Base-by-base conservation (phyloP, 2,113 vertebrate species). In the Crypturellus undulatus region DNA sequence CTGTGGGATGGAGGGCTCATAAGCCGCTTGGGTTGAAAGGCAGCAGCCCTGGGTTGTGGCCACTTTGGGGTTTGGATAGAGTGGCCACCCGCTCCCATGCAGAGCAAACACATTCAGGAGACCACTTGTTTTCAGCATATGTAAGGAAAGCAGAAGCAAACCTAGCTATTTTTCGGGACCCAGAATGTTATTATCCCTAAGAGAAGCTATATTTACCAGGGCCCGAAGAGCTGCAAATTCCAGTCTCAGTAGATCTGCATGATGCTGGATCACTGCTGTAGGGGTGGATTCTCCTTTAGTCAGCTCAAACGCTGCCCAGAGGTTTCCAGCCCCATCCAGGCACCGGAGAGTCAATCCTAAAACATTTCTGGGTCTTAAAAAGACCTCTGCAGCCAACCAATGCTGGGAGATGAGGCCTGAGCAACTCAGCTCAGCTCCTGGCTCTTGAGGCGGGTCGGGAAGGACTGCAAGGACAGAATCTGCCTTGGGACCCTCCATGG, bases 241-340 rank as follows among this genome's bases (percentile, higher is more conserved):
- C 87, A 94, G 8, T 34, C 71, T 85, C 0, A 0, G 45, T 26
- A 93, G 70, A 15, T 21, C 40, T 83, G 76, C 30, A 34, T 68
- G 84, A 56, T 83, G 79, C 67, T 0, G 0, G 49, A 91, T 0
- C 0, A 62, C 56, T 1, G 1, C 71, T 71, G 77, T 51, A 45
- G 26, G 14, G 28, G 9, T 26, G 30, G 54, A 45, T 26, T 84
- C 58, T 80, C 36, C 68, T 89, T 69, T 65, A 92, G 72, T 89
- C 89, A 92, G 81, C 64, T 94, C 68, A 86, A 59, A 77, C 7
- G 42, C 54, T 38, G 87, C 82, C 68, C 87, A 86, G 89, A 71
- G 84, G 36, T 64, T 91, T 71, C 87, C 83, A 91, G 84, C 71
- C 71, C n/a, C 3, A 30, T 65, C 82, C 84, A 88, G 91, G 10